Conservation (phyloP, 2,113 vertebrate species). For the Leptosomus discolor region DNA sequence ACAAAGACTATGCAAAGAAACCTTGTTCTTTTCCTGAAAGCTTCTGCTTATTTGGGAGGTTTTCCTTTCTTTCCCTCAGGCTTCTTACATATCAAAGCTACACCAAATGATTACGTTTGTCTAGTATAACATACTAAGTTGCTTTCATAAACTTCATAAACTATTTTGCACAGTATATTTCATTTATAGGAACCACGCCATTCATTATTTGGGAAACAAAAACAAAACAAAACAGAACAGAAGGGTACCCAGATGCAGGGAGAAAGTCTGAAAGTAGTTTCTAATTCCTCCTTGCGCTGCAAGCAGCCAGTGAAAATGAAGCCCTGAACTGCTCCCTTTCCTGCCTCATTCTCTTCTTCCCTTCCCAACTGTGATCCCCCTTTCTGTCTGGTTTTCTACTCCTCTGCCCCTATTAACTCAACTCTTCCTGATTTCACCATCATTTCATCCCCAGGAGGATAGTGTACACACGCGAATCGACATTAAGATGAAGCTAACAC, state of each 20-base stretch:
- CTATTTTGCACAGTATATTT: neutral
- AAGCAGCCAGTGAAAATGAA: neutral
- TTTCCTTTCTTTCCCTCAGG: neutral
- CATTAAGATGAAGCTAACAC: neutral
- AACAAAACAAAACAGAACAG: neutral
- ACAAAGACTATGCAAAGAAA: neutral
- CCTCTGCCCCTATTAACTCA: neutral
- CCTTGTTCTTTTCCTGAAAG: neutral
- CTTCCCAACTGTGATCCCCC: neutral
- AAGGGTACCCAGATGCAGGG: neutral
- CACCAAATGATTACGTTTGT: neutral
- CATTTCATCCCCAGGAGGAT: neutral
- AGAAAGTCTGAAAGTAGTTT: neutral
- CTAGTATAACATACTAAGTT: neutral
- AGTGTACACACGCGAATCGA: fast-evolving
- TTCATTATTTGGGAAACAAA: neutral
- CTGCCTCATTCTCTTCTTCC: neutral
- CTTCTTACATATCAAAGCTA: neutral
- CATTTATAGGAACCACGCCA: neutral
- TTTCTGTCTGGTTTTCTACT: neutral
- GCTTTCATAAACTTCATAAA: neutral
- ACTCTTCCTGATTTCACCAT: neutral
- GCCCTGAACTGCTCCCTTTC: neutral
- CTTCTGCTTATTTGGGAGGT: neutral
- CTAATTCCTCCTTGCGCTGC: neutral